Evolutionary conservation across 2,113 vertebrate genomes (phyloP), one percentile per base, ranked within the genome.

Genomic region (Sander lucioperca): DNA sequence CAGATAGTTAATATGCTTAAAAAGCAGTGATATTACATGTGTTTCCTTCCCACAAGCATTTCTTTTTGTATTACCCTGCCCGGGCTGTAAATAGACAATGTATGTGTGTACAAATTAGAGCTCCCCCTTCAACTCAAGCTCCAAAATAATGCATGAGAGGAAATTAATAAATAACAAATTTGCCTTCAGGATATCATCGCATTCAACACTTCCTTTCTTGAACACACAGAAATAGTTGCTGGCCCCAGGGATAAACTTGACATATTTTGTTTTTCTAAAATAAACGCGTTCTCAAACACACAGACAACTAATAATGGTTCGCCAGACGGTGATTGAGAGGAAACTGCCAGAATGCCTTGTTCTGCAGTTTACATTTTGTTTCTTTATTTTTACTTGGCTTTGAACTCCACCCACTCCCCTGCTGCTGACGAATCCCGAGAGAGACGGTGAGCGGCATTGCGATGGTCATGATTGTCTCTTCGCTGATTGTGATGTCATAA

Each of bases 201-300:
- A 84, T 83, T 83, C 83, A 85, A 58, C 53, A 81, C 54, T 81
- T 84, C 58, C 61, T 79, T 68, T 80, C 79, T 88, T 85, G 57
- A 84, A 86, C 68, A 77, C 80, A 90, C 77, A 82, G 65, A 85
- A 91, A 91, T 81, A 88, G 91, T 86, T 12, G 59, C 75, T 82
- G 62, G 83, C 87, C 88, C 67, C 75, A 53, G 86, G 93, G 91
- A 89, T 83, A 86, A 88, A 91, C 83, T 87, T 91, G 84, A 91
- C 89, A 88, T 84, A 88, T 94, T 91, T 92, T 77, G 65, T 79
- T 92, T 92, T 83, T 89, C 85, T 80, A 83, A 92, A 92, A 90
- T 87, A 27, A 88, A 91, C 89, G 84, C 90, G 89, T 87, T 85
- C 82, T 76, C 80, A 59, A 84, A 87, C 66, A 66, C 12, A 77